phyloP scores from a whole-genome alignment of 2,113 vertebrate species.

The Nycticorax nycticorax region DNA sequence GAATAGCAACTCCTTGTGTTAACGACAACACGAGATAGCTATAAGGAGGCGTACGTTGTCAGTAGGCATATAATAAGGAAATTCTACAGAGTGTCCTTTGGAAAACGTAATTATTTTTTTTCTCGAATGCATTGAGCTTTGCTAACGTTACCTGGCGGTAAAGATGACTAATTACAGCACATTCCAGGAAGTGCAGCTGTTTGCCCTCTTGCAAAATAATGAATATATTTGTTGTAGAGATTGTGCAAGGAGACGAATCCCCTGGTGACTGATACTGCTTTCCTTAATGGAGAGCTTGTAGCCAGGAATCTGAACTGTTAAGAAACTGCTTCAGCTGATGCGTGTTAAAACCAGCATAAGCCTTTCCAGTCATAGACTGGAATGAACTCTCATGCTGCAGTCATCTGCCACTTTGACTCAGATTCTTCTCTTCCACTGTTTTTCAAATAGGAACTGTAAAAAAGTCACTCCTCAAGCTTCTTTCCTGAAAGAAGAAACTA shows the following conservation, averaged over 20 bases:
- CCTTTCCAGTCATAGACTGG: not conserved
- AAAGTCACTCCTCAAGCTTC: not conserved
- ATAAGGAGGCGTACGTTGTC: not conserved
- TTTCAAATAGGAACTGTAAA: not conserved
- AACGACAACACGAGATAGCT: not conserved
- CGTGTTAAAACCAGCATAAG: not conserved
- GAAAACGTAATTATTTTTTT: not conserved
- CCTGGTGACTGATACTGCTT: not conserved
- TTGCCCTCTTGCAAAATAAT: not conserved
- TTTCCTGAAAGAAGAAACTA: not conserved
- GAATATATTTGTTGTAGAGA: not conserved
- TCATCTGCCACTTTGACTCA: not conserved
- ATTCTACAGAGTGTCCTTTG: not conserved
- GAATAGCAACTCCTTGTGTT: not conserved
- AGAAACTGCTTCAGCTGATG: not conserved
- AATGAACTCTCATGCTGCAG: not conserved
- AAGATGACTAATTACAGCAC: not conserved
- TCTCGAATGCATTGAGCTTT: not conserved
- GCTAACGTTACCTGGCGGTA: not conserved
- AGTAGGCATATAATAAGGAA: not conserved
- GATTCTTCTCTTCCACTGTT: not conserved
- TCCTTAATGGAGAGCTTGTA: not conserved
- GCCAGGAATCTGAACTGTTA: not conserved
- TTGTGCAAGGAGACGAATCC: not conserved
- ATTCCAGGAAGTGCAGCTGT: not conserved